Evolutionary conservation across 2,888 invertebrate species (phyloP).

Genomic region (Drosophila quinaria): DNA sequence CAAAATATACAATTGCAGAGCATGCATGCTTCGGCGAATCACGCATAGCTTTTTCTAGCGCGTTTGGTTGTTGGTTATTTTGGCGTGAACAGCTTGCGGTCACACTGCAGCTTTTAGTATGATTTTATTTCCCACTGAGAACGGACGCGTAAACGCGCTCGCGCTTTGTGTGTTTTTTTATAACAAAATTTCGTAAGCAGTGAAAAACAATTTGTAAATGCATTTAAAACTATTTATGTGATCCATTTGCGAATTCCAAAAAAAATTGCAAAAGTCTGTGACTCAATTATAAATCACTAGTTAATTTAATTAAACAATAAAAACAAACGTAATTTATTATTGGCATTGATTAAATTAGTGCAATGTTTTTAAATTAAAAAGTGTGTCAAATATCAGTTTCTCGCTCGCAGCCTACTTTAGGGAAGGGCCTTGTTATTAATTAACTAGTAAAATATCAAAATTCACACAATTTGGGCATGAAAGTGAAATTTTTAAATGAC

Average conservation of each 20-base stretch:
- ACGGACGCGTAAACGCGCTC: neutral
- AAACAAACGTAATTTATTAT: slow-evolving; percentile 26
- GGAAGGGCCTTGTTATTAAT: slow-evolving; percentile 22
- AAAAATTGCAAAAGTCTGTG: slow-evolving; percentile 3
- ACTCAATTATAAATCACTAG: slow-evolving; percentile 10
- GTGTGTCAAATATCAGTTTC: slow-evolving; percentile 31
- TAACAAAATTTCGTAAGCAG: slow-evolving; percentile 34
- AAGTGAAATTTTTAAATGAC: slow-evolving; percentile 49
- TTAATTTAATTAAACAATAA: slow-evolving; percentile 39
- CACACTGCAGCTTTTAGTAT: slow-evolving; percentile 55
- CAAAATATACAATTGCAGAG: slow-evolving; percentile 11
- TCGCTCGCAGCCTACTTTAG: slow-evolving; percentile 33
- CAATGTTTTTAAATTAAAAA: slow-evolving; percentile 25
- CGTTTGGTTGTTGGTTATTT: neutral
- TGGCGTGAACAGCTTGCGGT: slow-evolving; percentile 31
- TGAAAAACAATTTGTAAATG: slow-evolving; percentile 20
- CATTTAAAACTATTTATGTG: slow-evolving; percentile 15
- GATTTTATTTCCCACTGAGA: slow-evolving; percentile 17
- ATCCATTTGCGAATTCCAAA: slow-evolving; percentile 1
- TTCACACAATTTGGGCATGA: slow-evolving; percentile 3
- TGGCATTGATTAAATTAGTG: slow-evolving; percentile 33
- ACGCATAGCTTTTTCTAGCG: too few species aligned
- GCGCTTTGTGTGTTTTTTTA: slow-evolving; percentile 7
- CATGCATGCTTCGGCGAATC: slow-evolving; percentile 6
- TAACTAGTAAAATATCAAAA: slow-evolving; percentile 30